Evolutionary conservation across 2,797 vertebrate genomes (phyloP).

Genomic region (Hyperoplus lanceolatus): DNA sequence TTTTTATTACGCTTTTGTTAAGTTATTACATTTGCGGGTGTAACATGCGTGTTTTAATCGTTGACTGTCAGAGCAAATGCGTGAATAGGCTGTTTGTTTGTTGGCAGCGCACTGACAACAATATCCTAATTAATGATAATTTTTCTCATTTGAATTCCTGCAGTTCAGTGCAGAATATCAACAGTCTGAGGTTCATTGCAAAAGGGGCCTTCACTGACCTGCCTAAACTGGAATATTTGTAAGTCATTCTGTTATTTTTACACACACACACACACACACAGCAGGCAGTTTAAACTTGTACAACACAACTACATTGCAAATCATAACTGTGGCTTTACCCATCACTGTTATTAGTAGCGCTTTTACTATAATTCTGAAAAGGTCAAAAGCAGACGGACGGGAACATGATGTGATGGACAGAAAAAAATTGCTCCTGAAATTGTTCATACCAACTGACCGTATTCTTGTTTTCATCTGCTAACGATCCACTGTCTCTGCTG

Average conservation of each 20-base stretch:
- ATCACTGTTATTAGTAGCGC: not conserved
- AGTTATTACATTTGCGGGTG: no score
- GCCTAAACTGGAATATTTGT: constrained; percentile 92
- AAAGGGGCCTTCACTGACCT: constrained; percentile 91
- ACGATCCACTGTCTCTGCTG: constrained; percentile 24
- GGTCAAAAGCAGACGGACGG: not conserved
- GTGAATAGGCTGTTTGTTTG: constrained; percentile 43
- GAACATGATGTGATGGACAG: not conserved
- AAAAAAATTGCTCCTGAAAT: not conserved
- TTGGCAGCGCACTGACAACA: constrained; percentile 39
- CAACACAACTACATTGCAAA: not conserved
- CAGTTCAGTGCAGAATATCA: constrained; percentile 91
- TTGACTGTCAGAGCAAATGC: constrained; percentile 50
- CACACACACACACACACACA: no score
- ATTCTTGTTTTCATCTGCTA: constrained; percentile 19
- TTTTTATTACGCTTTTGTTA: no score
- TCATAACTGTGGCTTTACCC: not conserved
- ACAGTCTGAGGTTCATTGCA: constrained; percentile 88
- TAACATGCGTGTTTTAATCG: constrained; percentile 52
- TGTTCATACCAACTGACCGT: not conserved
- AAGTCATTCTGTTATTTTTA: constrained; percentile 70
- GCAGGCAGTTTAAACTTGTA: no score
- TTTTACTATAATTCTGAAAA: not conserved
- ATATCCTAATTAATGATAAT: constrained; percentile 52
- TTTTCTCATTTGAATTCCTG: constrained; percentile 44